Conservation (phyloP, 2,797 vertebrate genomes). For the Neosilurus mollespiculum region DNA sequence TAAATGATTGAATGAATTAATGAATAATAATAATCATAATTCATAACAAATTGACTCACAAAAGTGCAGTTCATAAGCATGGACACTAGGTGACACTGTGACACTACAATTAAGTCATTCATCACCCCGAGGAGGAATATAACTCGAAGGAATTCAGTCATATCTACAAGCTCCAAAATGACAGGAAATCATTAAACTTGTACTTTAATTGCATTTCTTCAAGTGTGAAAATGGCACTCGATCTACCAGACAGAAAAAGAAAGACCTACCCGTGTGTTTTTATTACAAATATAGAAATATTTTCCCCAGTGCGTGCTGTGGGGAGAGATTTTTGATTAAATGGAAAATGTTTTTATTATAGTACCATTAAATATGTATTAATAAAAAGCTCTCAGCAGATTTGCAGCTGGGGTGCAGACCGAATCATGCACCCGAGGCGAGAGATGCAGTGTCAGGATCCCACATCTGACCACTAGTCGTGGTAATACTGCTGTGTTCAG, state of each 20-base stretch:
- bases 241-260: neutral
- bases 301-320: neutral
- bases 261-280: neutral
- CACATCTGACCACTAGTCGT: neutral
- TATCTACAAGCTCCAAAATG: neutral
- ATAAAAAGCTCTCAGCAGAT: slow-evolving; percentile 11
- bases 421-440: slow-evolving; percentile 4
- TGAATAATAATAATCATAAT: no score
- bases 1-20: no score
- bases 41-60: neutral
- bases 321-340: neutral
- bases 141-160: neutral
- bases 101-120: slow-evolving; percentile 3
- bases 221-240: neutral
- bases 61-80: slow-evolving; percentile 5
- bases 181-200: slow-evolving; percentile 15
- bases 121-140: no score
- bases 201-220: slow-evolving; percentile 23
- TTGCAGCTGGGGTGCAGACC: neutral
- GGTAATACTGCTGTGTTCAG: neutral
- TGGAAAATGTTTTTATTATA: neutral
- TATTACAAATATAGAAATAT: neutral
- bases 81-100: slow-evolving; percentile 44
- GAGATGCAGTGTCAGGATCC: neutral
- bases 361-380: slow-evolving; percentile 27